These are phyloP conservation scores for Melanotaenia trifasciata DNA, from an alignment of 2,797 vertebrate genomes.

Conservation along the genomic window DNA sequence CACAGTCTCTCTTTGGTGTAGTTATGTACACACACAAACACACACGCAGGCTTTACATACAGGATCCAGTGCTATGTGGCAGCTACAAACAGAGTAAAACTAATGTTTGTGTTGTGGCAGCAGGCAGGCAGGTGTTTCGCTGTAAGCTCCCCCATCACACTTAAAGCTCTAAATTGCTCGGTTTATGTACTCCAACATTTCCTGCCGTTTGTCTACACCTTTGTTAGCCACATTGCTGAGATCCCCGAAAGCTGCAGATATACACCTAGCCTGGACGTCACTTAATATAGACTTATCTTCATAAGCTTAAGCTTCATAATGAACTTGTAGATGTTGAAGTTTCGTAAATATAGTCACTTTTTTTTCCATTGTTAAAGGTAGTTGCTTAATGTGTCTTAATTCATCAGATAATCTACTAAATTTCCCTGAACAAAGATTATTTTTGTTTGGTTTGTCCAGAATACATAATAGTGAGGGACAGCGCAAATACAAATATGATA, in stretches of 20 bases:
- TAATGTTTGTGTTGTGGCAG: constrained; percentile 64
- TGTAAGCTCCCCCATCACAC: constrained; percentile 41
- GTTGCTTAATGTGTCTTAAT: background rate
- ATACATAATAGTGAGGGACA: background rate
- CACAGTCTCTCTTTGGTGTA: constrained; percentile 15
- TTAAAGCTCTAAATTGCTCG: constrained; percentile 64
- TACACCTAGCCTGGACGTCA: constrained; percentile 39
- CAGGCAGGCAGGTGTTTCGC: constrained; percentile 70
- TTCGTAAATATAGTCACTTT: background rate
- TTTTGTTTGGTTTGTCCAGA: background rate
- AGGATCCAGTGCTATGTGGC: constrained; percentile 33
- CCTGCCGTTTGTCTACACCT: constrained; percentile 65
- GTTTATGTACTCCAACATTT: constrained; percentile 53
- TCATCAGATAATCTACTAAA: background rate
- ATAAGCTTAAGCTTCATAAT: background rate
- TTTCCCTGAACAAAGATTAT: background rate
- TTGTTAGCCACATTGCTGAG: constrained; percentile 66
- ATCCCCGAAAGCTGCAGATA: constrained; percentile 54
- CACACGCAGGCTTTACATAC: constrained; percentile 40
- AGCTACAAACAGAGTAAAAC: constrained; percentile 64
- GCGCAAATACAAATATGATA: background rate
- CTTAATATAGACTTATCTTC: constrained; percentile 16
- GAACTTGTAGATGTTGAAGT: background rate
- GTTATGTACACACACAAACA: constrained; percentile 15
- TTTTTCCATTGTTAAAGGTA: background rate